Evolutionary conservation across 2,797 vertebrate genomes (phyloP), one percentile per base, ranked within the genome.

Genomic region (Gouania willdenowi): DNA sequence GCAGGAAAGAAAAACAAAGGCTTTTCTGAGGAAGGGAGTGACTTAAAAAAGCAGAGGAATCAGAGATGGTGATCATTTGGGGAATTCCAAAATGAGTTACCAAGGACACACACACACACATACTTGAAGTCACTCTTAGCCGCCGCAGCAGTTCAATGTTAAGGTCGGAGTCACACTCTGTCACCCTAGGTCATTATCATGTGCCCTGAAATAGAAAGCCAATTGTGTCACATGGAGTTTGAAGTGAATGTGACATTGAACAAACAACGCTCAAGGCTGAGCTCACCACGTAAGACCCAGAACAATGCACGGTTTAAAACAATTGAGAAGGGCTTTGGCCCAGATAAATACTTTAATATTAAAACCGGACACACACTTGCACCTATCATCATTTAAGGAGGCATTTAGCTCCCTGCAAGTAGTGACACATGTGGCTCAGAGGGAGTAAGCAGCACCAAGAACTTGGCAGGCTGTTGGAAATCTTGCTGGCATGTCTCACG

Each of bases 151-250:
- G 41, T 70, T 56, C 55, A 16, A 69, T 55, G 74, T 67, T 75
- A 75, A 77, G 82, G 79, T 83, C 75, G 82, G 66, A 73, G 81
- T 84, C 73, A 64, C 75, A 80, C 71, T 77, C 73, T 75, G 77
- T 76, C 77, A 82, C 73, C 63, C 51, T 41, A 66, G 79, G 79
- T 81, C 77, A 82, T 85, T 85, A 81, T 82, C 75, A 63, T 41
- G 48, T 28, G 55, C 60, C 74, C 67, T 27, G 66, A 83, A 85
- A 83, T 83, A 83, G 81, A 79, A 66, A n/a, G 58, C 68, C 75
- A 75, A 67, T 77, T 72, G 73, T 76, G 70, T 73, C 61, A 32
- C 51, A 13, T n/a, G n/a, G 54, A 8, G 54, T 65, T 66, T 68
- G 52, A 79, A 79, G 71, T 46, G 65, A 73, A 66, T 73, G 56